phyloP scores from a whole-genome alignment of 53 echinoderm and acorn worm species.

The Holothuria scabra region DNA sequence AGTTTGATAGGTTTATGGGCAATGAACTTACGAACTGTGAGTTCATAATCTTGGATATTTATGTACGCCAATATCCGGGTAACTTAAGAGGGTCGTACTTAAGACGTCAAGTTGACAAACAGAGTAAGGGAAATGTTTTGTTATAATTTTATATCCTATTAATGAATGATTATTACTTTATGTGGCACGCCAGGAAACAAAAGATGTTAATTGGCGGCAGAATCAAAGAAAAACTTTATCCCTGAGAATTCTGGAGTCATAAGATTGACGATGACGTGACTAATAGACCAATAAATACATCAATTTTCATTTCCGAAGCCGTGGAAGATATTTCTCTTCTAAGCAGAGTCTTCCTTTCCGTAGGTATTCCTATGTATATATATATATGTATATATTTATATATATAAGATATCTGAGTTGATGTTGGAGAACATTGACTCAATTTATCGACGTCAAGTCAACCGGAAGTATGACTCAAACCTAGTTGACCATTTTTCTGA shows the following conservation, averaged over 20 bases:
- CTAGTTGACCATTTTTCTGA: too few relatives aligned
- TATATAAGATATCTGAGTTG: too few relatives aligned
- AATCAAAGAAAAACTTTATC: background rate
- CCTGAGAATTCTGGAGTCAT: background rate
- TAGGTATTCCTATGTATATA: too few relatives aligned
- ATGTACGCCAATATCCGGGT: too few relatives aligned
- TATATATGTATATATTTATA: too few relatives aligned
- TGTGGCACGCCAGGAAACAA: slow-evolving; percentile 14
- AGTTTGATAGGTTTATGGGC: too few relatives aligned
- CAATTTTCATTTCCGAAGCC: background rate
- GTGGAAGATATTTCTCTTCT: background rate
- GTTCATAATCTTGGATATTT: too few relatives aligned
- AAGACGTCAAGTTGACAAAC: slow-evolving; percentile 8
- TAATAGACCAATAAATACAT: slow-evolving; percentile 1
- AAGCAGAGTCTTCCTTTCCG: background rate
- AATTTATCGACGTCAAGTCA: slow-evolving; percentile 1
- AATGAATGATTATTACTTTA: background rate
- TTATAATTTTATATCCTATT: slow-evolving; percentile 23
- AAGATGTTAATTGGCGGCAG: slow-evolving; percentile 13
- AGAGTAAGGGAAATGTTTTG: slow-evolving; percentile 5
- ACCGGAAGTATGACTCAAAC: too few relatives aligned
- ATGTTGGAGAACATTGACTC: background rate
- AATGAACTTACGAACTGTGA: too few relatives aligned
- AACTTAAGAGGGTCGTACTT: background rate
- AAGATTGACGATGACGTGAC: background rate